A percentile compares a stretch with the other conserved stretches of the same genome.
These are phyloP conservation scores for Lonchura striata DNA, from an alignment of 2,113 vertebrate species.

Conservation along the genomic window DNA sequence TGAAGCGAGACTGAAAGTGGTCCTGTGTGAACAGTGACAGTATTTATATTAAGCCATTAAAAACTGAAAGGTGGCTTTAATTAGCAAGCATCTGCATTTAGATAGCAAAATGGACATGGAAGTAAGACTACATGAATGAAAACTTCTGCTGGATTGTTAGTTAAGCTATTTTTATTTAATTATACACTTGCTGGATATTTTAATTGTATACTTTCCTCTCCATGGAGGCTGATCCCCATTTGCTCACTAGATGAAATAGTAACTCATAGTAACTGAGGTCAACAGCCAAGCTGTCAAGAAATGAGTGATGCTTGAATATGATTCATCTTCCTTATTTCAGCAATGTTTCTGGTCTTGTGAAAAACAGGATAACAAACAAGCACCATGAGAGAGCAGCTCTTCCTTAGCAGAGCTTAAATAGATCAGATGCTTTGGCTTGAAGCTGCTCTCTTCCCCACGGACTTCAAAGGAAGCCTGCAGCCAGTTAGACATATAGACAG, in stretches of 20 bases:
- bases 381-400: not conserved
- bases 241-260: not conserved
- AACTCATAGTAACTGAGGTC: not conserved
- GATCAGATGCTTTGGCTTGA: not conserved
- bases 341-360: not conserved
- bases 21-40: not conserved
- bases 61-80: not conserved
- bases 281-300: not conserved
- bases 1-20: not conserved
- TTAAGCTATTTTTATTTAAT: not conserved
- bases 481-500: fast-evolving
- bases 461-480: not conserved
- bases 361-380: not conserved
- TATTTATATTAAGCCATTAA: slow-evolving; percentile 6
- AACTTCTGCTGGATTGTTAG: not conserved
- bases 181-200: not conserved
- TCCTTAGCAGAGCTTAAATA: not conserved
- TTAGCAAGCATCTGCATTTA: not conserved
- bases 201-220: not conserved
- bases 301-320: not conserved
- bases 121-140: not conserved
- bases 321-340: not conserved
- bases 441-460: not conserved
- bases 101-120: not conserved
- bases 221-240: not conserved